Evolutionary conservation across 2,113 vertebrate species (phyloP), one percentile per base, ranked within the genome.

Genomic region (Dromaius novaehollandiae): DNA sequence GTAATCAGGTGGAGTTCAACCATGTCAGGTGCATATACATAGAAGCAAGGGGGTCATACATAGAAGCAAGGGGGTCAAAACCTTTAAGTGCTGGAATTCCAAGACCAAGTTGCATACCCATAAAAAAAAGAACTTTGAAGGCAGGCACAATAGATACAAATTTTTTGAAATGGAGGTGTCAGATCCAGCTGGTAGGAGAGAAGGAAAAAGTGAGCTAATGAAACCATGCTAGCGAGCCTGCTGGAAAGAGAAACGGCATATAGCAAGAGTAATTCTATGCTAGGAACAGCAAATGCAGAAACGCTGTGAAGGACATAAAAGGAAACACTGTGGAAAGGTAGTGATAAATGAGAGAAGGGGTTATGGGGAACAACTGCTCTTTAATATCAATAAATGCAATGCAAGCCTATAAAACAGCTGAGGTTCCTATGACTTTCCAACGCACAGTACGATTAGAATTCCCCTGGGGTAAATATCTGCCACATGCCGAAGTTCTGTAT

Each of bases 1-100:
- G 58, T 38, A 91, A 95, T 70, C 76, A 93, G 80, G 63, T 85
- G 89, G 82, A 90, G 89, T 86, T 88, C 88, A 69, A 85, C 75
- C 60, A 68, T 64, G 61, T n/a, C 42, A 83, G 79, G 75, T 68
- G 64, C 70, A 53, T 36, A 91, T n/a, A 82, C 65, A 73, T 1
- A 4, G 66, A 89, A 91, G 15, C 53, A 89, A 28, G 34, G 36
- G 82, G 51, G 13, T n/a, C 53, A 77, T n/a, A 82, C 65, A 73
- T 1, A 4, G 66, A 89, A 91, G 15, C 53, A 89, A 28, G 34
- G 36, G 82, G 51, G 13, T n/a, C 53, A 77, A 70, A 94, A 55
- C 25, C 24, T 91, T 89, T n/a, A 76, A 79, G 66, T 15, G 50
- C 26, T 86, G 38, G 84, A 84, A 73, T 91, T 95, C 46, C 46